Evolutionary conservation across 2,113 vertebrate genomes (phyloP).

Genomic region (Probosciger aterrimus): DNA sequence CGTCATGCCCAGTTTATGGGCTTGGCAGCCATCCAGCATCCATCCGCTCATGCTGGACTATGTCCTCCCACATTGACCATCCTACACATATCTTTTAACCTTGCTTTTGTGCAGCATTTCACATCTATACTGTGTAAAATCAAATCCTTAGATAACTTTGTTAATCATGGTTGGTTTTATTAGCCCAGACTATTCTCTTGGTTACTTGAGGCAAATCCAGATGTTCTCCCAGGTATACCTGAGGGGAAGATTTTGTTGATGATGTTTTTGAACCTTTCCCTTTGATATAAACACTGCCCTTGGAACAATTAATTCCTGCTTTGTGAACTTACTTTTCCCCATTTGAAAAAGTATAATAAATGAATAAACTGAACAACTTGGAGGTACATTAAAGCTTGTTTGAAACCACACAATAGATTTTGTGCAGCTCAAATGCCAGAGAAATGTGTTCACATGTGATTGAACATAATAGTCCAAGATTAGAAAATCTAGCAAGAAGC

Average conservation of each 20-base stretch:
- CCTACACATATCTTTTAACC: not conserved
- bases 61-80: not conserved
- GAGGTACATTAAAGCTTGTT: not conserved
- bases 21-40: not conserved
- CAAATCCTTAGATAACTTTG: not conserved
- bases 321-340: not conserved
- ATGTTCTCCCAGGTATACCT: not conserved
- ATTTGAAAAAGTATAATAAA: not conserved
- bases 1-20: not conserved
- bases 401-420: constrained; percentile 25
- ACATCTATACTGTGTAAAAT: not conserved
- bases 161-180: not conserved
- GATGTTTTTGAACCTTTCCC: not conserved
- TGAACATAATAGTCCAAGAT: constrained; percentile 14
- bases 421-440: constrained; percentile 6
- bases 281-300: not conserved
- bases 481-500: constrained; percentile 10
- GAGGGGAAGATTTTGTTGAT: not conserved
- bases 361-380: constrained; percentile 27
- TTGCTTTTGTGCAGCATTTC: not conserved
- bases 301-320: not conserved
- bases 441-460: constrained; percentile 1
- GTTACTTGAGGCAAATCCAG: not conserved
- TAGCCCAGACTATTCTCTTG: not conserved
- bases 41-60: not conserved